These are phyloP conservation scores for Sula dactylatra DNA, from an alignment of 2,113 vertebrate species.

Conservation along the genomic window DNA sequence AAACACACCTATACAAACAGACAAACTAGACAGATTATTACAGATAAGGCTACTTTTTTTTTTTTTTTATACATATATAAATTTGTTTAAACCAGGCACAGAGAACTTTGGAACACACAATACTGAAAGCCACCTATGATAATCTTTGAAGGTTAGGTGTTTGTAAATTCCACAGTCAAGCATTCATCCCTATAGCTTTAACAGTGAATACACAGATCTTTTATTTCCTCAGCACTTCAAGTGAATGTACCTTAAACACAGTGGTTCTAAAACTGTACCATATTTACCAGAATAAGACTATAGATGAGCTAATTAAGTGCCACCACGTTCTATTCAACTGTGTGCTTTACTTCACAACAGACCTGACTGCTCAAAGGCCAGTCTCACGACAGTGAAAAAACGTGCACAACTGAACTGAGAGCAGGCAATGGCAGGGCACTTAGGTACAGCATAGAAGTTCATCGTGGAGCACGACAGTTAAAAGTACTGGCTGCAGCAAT, in stretches of 20 bases:
- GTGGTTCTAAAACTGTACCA: not conserved
- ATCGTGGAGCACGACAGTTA: not conserved
- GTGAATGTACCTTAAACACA: not conserved
- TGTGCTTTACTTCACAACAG: not conserved
- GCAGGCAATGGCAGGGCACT: not conserved
- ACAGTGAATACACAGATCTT: not conserved
- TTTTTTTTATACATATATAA: not conserved
- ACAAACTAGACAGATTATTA: conserved; percentile 40
- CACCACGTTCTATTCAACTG: not conserved
- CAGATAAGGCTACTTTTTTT: conserved; percentile 29
- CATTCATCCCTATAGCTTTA: conserved; percentile 15
- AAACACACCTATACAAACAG: conserved; percentile 33
- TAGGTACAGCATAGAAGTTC: not conserved
- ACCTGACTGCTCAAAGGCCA: not conserved
- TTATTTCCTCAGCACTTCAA: not conserved
- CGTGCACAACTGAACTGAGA: not conserved
- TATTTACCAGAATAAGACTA: not conserved
- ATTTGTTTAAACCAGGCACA: conserved; percentile 55
- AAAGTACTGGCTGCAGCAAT: not conserved
- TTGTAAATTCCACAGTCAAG: conserved; percentile 19
- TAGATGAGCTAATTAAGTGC: not conserved
- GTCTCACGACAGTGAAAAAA: not conserved
- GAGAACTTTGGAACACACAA: conserved; percentile 56
- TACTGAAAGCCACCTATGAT: conserved; percentile 22
- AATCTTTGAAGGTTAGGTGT: not conserved